These are phyloP conservation scores for Delphinus delphis DNA, from an alignment of 2,113 vertebrate species.

Conservation along the genomic window DNA sequence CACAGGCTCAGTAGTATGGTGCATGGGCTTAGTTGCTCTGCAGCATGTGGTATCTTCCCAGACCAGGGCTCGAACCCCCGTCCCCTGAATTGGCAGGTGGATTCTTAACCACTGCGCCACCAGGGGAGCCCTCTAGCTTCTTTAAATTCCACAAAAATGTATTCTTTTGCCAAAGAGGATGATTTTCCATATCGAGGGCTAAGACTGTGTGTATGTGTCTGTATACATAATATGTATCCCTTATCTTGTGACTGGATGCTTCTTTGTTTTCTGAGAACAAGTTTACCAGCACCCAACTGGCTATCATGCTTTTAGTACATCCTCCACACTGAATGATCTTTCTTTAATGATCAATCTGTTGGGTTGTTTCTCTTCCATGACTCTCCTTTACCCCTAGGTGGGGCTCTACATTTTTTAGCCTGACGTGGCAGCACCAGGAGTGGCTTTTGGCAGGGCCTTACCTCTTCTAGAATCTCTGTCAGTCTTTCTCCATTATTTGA, in stretches of 20 bases:
- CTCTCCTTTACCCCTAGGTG: not conserved
- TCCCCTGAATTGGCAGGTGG: no score
- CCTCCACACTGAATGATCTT: not conserved
- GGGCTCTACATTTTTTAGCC: not conserved
- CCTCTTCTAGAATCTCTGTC: not conserved
- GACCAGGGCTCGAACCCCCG: no score
- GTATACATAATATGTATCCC: not conserved
- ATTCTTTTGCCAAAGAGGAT: not conserved
- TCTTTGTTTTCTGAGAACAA: not conserved
- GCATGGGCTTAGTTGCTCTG: no score
- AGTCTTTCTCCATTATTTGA: not conserved
- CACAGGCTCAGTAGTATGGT: no score
- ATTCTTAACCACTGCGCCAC: no score
- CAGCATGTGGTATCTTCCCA: no score
- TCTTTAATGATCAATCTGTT: not conserved
- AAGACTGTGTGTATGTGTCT: not conserved
- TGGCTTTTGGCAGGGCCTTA: not conserved
- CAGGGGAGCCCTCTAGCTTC: not conserved
- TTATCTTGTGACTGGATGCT: not conserved
- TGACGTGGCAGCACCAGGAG: not conserved
- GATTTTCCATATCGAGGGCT: not conserved
- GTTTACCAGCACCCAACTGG: not conserved
- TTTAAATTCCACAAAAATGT: conserved; percentile 2
- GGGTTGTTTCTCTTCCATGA: not conserved
- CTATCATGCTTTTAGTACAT: not conserved